Evolutionary conservation across 2,113 vertebrate species (phyloP), one percentile per base, ranked within the genome.

Genomic region (Holacanthus passer): DNA sequence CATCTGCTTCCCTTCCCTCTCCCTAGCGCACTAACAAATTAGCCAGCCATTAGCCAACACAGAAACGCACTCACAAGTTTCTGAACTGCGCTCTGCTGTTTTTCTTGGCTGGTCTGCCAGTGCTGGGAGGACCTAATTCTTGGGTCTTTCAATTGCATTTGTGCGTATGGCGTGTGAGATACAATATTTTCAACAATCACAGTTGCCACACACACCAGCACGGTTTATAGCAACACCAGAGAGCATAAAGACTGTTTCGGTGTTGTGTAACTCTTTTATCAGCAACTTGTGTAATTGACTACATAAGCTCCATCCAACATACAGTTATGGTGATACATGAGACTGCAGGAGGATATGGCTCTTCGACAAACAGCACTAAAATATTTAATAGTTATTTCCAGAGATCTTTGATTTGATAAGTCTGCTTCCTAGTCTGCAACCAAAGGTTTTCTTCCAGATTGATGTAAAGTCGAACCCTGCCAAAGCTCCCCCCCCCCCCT

Each of bases 1-100:
- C 96, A 97, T 97, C 97, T 99, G 97, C 90, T 97, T 96, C 89
- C 93, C 95, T 96, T 95, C 95, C 93, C 95, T 97, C 95, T 95
- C 79, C 85, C 92, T 77, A 47, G 71, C 10, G 68, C 94, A 95
- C 94, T 94, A 96, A 91, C 94, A 96, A 96, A 97, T 97, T 96
- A 96, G 92, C 93, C 92, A 95, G 95, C 96, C 96, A 97, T 97
- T 96, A 96, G 92, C 93, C 91, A 95, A 95, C 96, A 95, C 93
- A 93, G 93, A 96, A 95, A 94, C 89, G 90, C 67, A 50, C 75
- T 93, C 88, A 89, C 90, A 92, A 87, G 90, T 91, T 88, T 81
- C 87, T 92, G 90, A 92, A 93, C 91, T 90, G 90, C 88, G 77
- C 64, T 67, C 86, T 80, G 60, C 77, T 92, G 86, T 89, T 93